Percentiles rank a stretch among this genome's conserved stretches.
Conservation (phyloP, 1,140 invertebrate genomes). For the Nasonia longicornis region DNA sequence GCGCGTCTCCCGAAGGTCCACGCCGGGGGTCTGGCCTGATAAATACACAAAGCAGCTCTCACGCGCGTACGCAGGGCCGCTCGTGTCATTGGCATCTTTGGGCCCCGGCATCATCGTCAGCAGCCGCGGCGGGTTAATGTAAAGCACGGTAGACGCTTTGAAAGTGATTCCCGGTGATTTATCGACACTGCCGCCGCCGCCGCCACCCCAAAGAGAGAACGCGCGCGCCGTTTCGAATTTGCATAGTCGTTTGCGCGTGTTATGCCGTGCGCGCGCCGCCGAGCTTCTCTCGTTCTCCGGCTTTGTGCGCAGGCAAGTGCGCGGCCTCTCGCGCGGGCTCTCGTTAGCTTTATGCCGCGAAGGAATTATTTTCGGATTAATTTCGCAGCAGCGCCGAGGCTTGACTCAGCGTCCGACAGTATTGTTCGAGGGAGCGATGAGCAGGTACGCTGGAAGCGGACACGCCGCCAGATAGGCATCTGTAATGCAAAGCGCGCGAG, state of each 20-base stretch:
- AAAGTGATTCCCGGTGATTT: slow-evolving; percentile 59
- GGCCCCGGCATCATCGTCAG: slow-evolving; percentile 55
- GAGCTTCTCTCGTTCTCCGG: not conserved
- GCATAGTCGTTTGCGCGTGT: slow-evolving; percentile 45
- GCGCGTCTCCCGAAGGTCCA: not conserved
- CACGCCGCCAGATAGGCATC: not conserved
- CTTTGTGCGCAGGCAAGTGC: not conserved
- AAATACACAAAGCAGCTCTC: not conserved
- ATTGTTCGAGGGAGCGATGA: not conserved
- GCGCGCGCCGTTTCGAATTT: slow-evolving; percentile 32
- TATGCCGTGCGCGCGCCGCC: not conserved
- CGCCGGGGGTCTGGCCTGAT: not conserved
- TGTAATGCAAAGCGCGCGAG: slow-evolving; percentile 27
- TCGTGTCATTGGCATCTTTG: slow-evolving; percentile 46
- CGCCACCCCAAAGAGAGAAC: slow-evolving; percentile 51
- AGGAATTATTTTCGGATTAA: slow-evolving; percentile 40
- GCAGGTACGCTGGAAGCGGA: slow-evolving; percentile 5
- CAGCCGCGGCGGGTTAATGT: slow-evolving; percentile 50
- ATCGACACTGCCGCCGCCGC: slow-evolving; percentile 49
- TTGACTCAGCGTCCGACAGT: not conserved
- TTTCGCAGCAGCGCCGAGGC: not conserved
- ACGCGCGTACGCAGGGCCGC: too few relatives aligned
- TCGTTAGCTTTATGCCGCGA: slow-evolving; percentile 30
- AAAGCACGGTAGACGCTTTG: slow-evolving; percentile 55
- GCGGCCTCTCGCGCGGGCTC: not conserved